Evolutionary conservation across 2,888 invertebrate species (phyloP).

Genomic region (Sinodicranocentrus sp.): DNA sequence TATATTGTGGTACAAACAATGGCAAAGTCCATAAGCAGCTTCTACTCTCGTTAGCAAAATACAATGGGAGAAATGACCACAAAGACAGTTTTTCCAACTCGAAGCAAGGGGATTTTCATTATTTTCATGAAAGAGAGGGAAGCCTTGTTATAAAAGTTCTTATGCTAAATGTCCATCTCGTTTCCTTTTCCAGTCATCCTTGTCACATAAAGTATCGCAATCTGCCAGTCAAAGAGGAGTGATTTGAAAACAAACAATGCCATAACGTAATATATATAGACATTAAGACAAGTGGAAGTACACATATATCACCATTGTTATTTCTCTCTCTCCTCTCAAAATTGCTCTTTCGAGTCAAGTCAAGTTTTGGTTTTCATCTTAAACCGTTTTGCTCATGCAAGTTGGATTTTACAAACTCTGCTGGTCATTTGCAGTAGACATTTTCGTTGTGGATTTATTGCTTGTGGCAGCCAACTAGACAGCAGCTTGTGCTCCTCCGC

Average conservation of each 20-base stretch:
- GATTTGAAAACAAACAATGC: conserved; percentile 57
- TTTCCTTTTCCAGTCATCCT: conserved; percentile 58
- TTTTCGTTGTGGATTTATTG: conserved; percentile 53
- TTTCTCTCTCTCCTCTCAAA: too few species aligned
- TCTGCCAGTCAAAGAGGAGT: conserved; percentile 57
- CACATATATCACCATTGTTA: too few species aligned
- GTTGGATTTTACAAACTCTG: too few species aligned
- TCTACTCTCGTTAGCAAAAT: background rate
- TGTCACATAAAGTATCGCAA: conserved; percentile 61
- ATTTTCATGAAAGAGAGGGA: too few species aligned
- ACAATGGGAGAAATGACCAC: conserved; percentile 1
- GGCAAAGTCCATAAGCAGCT: background rate
- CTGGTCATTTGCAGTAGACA: too few species aligned
- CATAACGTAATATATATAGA: too few species aligned
- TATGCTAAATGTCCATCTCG: conserved; percentile 3
- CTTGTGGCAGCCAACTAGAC: conserved; percentile 40
- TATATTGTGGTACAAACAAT: background rate
- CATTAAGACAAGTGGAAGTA: too few species aligned
- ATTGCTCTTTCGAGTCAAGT: too few species aligned
- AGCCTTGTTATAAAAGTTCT: too few species aligned
- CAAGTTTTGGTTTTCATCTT: too few species aligned
- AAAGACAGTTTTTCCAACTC: conserved; percentile 6
- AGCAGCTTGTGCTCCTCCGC: conserved; percentile 9
- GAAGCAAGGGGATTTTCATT: too few species aligned
- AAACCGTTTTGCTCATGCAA: conserved; percentile 1